phyloP scores from a whole-genome alignment of 1,140 invertebrate genomes.

The Gyrodactylus salaris region DNA sequence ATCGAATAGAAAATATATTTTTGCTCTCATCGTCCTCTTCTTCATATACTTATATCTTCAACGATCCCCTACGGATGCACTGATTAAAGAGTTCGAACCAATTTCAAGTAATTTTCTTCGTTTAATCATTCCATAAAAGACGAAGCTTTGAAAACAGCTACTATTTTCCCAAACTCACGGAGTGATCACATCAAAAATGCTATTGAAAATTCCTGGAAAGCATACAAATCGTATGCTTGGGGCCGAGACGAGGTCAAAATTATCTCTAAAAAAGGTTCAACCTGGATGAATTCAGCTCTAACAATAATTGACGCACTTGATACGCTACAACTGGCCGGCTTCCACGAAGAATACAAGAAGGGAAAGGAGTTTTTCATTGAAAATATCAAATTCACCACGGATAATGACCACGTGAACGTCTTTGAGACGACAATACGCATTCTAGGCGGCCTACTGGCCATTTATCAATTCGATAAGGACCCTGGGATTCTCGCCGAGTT shows the following conservation, averaged over 20 bases:
- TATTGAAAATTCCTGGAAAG: background rate
- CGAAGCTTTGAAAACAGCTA: no score
- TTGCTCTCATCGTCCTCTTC: no score
- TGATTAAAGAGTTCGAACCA: no score
- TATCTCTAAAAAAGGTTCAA: background rate
- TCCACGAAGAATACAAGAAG: constrained; percentile 52
- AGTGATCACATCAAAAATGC: background rate
- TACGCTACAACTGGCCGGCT: constrained; percentile 71
- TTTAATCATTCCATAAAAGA: no score
- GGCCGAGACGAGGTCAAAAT: constrained; percentile 2
- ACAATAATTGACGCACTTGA: constrained; percentile 75
- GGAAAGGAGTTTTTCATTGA: constrained; percentile 59
- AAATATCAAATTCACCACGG: constrained; percentile 28
- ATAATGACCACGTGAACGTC: constrained; percentile 58
- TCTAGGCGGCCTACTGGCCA: constrained; percentile 60
- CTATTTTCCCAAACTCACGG: no score
- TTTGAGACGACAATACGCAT: constrained; percentile 98
- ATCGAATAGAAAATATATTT: no score
- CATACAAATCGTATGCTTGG: background rate
- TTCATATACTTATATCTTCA: no score
- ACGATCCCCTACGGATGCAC: no score
- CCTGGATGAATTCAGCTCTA: constrained; percentile 2
- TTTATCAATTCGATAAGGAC: constrained; percentile 69
- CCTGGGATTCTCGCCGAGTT: background rate
- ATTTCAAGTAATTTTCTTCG: no score